Percentiles rank a stretch among this genome's conserved stretches.
These are phyloP conservation scores for Erpobdella octoculata DNA, from an alignment of 2,888 invertebrate genomes.

Conservation along the genomic window DNA sequence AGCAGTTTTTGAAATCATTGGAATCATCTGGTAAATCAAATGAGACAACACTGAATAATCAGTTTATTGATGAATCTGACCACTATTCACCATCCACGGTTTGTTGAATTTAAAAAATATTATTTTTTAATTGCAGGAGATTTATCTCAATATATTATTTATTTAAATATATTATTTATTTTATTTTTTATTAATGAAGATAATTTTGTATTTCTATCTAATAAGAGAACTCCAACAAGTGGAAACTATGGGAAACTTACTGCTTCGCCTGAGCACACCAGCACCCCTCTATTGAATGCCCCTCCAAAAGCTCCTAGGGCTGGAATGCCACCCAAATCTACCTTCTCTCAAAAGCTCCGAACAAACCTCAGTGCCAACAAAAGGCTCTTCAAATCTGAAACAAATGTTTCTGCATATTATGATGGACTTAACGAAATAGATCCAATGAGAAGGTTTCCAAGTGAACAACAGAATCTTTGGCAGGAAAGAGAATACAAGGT, in stretches of 20 bases:
- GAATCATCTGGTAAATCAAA: neutral
- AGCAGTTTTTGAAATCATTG: slow-evolving; percentile 7
- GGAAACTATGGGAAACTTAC: too few relatives aligned
- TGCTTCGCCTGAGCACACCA: too few relatives aligned
- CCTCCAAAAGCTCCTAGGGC: neutral
- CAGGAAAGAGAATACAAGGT: neutral
- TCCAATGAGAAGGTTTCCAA: neutral
- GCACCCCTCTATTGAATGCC: neutral
- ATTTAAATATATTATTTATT: neutral
- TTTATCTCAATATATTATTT: neutral
- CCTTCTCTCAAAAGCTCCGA: neutral
- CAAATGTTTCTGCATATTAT: neutral
- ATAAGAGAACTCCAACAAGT: too few relatives aligned
- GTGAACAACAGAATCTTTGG: neutral
- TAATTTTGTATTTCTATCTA: neutral
- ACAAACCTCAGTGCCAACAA: neutral
- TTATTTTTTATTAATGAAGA: neutral
- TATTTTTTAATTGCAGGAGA: neutral
- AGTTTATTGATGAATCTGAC: neutral
- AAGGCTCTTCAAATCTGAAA: neutral
- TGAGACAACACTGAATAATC: too few relatives aligned
- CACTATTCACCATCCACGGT: neutral
- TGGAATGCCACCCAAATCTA: neutral
- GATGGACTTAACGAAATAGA: too few relatives aligned
- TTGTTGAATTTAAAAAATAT: neutral